phyloP scores from a whole-genome alignment of 2,113 vertebrate genomes.

The Lepisosteus osseus region DNA sequence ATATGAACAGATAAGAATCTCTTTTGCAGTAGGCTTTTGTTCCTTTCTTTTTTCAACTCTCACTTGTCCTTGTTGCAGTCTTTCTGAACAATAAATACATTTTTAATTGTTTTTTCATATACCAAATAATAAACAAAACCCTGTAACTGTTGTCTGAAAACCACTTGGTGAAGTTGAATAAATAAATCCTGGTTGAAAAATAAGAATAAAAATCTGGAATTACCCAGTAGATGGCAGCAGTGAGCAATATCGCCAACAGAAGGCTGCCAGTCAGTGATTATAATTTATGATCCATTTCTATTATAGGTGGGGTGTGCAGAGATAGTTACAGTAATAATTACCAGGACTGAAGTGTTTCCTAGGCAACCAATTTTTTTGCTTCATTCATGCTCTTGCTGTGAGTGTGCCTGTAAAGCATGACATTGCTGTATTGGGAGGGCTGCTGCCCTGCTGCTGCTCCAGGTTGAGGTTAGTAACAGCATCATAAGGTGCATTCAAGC shows the following conservation, averaged over 20 bases:
- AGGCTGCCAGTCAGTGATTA: constrained; percentile 85
- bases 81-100: constrained; percentile 17
- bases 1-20: constrained; percentile 70
- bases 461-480: constrained; percentile 74
- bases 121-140: neutral
- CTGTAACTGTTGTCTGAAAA: neutral
- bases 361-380: constrained; percentile 78
- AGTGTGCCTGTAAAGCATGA: constrained; percentile 77
- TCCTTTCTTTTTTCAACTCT: too few species aligned
- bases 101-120: constrained; percentile 80
- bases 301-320: constrained; percentile 98
- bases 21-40: constrained; percentile 26
- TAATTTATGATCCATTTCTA: constrained; percentile 97
- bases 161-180: too few species aligned
- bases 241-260: constrained; percentile 65
- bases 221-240: constrained; percentile 78
- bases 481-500: constrained; percentile 69
- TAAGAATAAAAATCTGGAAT: neutral
- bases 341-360: constrained; percentile 93
- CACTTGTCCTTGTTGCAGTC: too few species aligned
- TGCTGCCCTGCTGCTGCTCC: constrained; percentile 67
- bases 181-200: too few species aligned
- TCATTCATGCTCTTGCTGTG: constrained; percentile 74
- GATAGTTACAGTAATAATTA: constrained; percentile 98
- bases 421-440: constrained; percentile 75